Evolutionary conservation across 1,140 invertebrate genomes (phyloP).

Genomic region (Muscidifurax raptorellus): DNA sequence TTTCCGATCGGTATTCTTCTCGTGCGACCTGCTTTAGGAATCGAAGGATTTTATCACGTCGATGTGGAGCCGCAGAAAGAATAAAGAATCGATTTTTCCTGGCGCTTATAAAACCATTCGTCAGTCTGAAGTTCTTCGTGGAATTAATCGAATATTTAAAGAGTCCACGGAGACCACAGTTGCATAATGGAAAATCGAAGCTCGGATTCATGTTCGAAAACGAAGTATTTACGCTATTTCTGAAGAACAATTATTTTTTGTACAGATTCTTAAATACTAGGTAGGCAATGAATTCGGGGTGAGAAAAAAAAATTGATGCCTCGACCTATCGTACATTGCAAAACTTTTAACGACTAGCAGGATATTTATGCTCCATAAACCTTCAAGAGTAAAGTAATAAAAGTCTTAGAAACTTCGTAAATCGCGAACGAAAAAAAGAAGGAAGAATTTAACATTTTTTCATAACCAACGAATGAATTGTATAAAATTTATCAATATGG

Average conservation of each 20-base stretch:
- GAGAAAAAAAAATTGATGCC: not conserved
- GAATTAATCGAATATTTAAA: too few relatives aligned
- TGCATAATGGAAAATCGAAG: not conserved
- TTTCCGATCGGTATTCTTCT: too few relatives aligned
- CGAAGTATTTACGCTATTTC: not conserved
- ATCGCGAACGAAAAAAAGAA: not conserved
- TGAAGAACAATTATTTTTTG: not conserved
- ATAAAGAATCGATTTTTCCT: too few relatives aligned
- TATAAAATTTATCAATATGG: not conserved
- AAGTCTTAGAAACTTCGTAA: slow-evolving; percentile 2
- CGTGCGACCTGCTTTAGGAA: too few relatives aligned
- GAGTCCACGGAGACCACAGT: too few relatives aligned
- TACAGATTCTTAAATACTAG: not conserved
- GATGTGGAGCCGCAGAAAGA: too few relatives aligned
- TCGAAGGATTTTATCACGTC: too few relatives aligned
- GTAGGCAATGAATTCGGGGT: not conserved
- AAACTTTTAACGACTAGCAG: not conserved
- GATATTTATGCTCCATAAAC: not conserved
- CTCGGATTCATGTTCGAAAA: too few relatives aligned
- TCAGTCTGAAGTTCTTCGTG: too few relatives aligned
- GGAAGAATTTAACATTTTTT: not conserved
- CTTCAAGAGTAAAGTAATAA: not conserved
- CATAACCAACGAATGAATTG: not conserved
- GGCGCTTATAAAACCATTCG: too few relatives aligned
- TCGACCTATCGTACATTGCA: not conserved